These are phyloP conservation scores for Myotis pilosus DNA, from an alignment of 2,797 vertebrate species.

Conservation along the genomic window DNA sequence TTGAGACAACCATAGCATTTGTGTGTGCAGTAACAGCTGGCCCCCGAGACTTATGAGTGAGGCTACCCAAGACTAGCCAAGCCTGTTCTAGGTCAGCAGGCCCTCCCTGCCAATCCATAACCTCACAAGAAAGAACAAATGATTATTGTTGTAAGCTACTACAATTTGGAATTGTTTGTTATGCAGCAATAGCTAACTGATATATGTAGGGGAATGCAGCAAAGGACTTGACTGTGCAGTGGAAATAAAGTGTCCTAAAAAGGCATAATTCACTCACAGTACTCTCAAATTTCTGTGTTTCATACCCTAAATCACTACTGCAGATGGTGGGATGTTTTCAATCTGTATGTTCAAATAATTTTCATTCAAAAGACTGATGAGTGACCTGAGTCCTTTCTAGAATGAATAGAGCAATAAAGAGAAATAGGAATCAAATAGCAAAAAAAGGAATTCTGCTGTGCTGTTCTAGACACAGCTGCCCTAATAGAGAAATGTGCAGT, in stretches of 20 bases:
- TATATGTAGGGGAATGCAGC: neutral
- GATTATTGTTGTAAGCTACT: neutral
- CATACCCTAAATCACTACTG: neutral
- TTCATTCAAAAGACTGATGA: conserved; percentile 52
- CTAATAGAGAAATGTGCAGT: conserved; percentile 51
- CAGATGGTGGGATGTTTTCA: conserved; percentile 26
- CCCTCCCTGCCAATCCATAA: neutral
- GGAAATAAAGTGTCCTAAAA: neutral
- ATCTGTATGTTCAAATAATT: neutral
- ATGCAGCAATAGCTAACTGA: conserved; percentile 32
- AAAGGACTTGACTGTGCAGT: neutral
- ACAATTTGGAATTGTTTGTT: neutral
- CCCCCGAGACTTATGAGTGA: neutral
- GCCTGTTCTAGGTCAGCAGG: neutral
- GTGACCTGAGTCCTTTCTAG: conserved; percentile 59
- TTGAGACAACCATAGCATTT: neutral
- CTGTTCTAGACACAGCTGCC: conserved; percentile 47
- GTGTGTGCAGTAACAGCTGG: neutral
- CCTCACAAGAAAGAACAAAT: neutral
- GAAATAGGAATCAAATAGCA: conserved; percentile 15
- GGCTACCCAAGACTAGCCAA: neutral
- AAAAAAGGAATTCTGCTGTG: conserved; percentile 53
- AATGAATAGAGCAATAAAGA: conserved; percentile 60
- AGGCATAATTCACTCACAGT: neutral
- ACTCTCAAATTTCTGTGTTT: neutral